A percentile compares a stretch with the other conserved stretches of the same genome.
phyloP scores from a whole-genome alignment of 2,113 vertebrate species.

The Melanerpes aurifrons region DNA sequence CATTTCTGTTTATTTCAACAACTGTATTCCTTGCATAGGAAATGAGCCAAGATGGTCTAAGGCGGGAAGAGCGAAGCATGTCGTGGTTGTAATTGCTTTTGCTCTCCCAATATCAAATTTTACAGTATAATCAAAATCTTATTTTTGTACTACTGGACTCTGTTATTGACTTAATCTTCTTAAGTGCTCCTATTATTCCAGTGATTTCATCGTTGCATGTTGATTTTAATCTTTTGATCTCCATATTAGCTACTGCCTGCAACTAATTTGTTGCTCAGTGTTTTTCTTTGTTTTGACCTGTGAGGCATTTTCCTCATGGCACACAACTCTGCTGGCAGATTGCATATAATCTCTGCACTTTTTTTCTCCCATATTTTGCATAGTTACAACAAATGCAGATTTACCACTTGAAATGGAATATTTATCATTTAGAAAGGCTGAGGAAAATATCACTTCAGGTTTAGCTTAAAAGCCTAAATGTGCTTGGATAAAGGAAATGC shows the following conservation, averaged over 20 bases:
- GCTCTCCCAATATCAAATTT: conserved; percentile 66
- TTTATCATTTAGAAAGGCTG: conserved; percentile 53
- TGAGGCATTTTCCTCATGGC: conserved; percentile 76
- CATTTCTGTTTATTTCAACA: conserved; percentile 77
- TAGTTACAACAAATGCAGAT: conserved; percentile 77
- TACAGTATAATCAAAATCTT: conserved; percentile 71
- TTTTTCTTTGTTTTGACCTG: conserved; percentile 81
- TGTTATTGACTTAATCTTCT: conserved; percentile 77
- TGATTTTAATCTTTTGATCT: conserved; percentile 84
- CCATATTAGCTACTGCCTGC: conserved; percentile 81
- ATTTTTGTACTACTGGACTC: conserved; percentile 72
- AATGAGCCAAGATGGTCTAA: conserved; percentile 77
- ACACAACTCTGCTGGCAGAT: conserved; percentile 79
- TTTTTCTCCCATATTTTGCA: conserved; percentile 79
- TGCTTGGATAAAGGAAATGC: conserved; percentile 54
- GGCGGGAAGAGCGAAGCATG: conserved; percentile 64
- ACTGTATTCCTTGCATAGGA: conserved; percentile 75
- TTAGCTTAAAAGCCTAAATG: conserved; percentile 44
- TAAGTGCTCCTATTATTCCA: conserved; percentile 79
- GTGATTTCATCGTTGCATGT: conserved; percentile 79
- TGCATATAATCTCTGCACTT: conserved; percentile 79
- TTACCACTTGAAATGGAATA: conserved; percentile 74
- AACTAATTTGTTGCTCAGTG: conserved; percentile 86
- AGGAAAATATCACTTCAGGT: conserved; percentile 62
- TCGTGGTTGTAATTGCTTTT: conserved; percentile 74